Conservation (phyloP, 2,113 vertebrate species). For the Alethe castanea region DNA sequence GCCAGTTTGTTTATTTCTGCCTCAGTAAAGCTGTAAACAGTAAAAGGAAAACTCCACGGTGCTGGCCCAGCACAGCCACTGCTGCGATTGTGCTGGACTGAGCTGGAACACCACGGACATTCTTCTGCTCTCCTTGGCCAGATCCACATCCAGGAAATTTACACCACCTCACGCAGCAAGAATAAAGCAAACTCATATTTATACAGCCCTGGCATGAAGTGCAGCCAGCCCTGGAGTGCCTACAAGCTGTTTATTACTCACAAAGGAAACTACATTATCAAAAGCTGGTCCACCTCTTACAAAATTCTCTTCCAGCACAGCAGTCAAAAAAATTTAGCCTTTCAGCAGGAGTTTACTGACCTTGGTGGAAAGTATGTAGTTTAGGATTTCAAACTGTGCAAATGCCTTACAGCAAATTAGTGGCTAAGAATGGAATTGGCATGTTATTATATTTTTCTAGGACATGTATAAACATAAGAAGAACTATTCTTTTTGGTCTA, state of each 20-base stretch:
- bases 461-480: neutral
- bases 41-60: neutral
- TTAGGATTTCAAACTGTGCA: neutral
- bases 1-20: conserved; percentile 5
- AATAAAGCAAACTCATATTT: neutral
- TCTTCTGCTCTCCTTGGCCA: neutral
- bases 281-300: neutral
- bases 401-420: neutral
- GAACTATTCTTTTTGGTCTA: neutral
- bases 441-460: neutral
- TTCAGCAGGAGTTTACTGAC: conserved; percentile 1
- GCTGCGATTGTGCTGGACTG: accelerated
- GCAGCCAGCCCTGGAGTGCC: neutral
- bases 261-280: neutral
- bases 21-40: neutral
- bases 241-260: neutral
- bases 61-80: accelerated
- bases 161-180: neutral
- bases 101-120: neutral
- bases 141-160: neutral
- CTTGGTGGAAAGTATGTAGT: neutral
- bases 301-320: neutral
- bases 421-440: neutral
- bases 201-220: neutral
- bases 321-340: neutral